Conservation (phyloP, 2,113 vertebrate species). For the Naja naja region DNA sequence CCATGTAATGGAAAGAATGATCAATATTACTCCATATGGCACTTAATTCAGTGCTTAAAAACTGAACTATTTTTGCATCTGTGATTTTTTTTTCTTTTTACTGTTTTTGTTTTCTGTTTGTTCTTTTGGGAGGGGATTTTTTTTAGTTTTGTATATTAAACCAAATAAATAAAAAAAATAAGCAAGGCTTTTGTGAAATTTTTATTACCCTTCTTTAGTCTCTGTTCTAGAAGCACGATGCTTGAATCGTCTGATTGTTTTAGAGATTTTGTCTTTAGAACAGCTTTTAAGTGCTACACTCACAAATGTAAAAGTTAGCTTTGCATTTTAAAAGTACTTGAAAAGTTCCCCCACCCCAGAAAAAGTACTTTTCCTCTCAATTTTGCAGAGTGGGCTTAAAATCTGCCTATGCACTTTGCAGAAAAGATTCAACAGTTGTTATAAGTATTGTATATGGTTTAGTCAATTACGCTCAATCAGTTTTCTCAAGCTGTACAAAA, state of each 20-base stretch:
- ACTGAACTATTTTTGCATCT: background rate
- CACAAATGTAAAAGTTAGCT: background rate
- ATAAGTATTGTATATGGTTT: background rate
- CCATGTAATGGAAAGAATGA: background rate
- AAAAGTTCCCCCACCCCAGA: background rate
- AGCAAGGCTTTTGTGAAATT: background rate
- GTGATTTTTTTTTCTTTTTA: background rate
- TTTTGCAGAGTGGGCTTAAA: background rate
- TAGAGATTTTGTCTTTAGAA: background rate
- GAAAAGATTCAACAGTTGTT: background rate
- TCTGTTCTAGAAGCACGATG: background rate
- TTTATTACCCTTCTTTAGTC: background rate
- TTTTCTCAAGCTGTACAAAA: background rate
- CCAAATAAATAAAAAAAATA: background rate
- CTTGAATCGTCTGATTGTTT: background rate
- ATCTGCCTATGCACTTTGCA: background rate
- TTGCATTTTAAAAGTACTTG: background rate
- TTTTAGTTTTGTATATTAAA: background rate
- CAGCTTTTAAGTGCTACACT: background rate
- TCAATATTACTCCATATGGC: background rate
- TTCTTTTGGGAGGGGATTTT: background rate
- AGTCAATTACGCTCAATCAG: slow-evolving; percentile 10
- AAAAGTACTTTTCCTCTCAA: background rate
- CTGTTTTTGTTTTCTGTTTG: background rate
- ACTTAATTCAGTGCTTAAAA: background rate